Evolutionary conservation across 2,888 invertebrate genomes (phyloP).

Genomic region (Melanophora roralis): DNA sequence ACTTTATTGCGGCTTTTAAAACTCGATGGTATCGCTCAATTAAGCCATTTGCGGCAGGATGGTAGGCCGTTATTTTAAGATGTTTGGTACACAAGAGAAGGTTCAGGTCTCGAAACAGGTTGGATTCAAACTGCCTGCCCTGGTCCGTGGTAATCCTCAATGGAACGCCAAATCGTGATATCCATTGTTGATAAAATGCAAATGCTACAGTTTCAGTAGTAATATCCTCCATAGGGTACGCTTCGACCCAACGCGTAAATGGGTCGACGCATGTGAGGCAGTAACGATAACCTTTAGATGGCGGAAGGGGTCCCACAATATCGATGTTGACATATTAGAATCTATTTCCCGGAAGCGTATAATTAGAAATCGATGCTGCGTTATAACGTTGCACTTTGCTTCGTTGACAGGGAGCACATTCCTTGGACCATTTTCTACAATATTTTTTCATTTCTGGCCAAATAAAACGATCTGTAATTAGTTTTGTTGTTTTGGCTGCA

Average conservation of each 20-base stretch:
- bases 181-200: conserved; percentile 67
- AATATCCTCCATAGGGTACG: conserved; percentile 11
- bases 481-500: conserved; percentile 3
- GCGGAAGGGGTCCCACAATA: conserved; percentile 66
- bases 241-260: conserved; percentile 12
- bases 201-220: conserved; percentile 62
- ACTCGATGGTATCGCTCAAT: conserved; percentile 50
- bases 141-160: conserved; percentile 66
- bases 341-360: conserved; percentile 3
- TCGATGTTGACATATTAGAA: conserved; percentile 75
- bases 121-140: conserved; percentile 23
- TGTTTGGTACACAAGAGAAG: conserved; percentile 54
- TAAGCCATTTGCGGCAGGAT: conserved; percentile 43
- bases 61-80: conserved; percentile 37
- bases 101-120: conserved; percentile 65
- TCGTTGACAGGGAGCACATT: conserved; percentile 27
- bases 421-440: neutral
- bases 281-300: neutral
- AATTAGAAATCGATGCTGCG: neutral
- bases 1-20: conserved; percentile 38
- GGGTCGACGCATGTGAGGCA: conserved; percentile 21
- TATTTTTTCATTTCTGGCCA: conserved; percentile 32
- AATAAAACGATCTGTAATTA: conserved; percentile 7
- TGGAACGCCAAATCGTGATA: conserved; percentile 75
- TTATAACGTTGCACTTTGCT: conserved; percentile 31